phyloP scores from a whole-genome alignment of 2,888 invertebrate genomes.

The Thecophora atra region DNA sequence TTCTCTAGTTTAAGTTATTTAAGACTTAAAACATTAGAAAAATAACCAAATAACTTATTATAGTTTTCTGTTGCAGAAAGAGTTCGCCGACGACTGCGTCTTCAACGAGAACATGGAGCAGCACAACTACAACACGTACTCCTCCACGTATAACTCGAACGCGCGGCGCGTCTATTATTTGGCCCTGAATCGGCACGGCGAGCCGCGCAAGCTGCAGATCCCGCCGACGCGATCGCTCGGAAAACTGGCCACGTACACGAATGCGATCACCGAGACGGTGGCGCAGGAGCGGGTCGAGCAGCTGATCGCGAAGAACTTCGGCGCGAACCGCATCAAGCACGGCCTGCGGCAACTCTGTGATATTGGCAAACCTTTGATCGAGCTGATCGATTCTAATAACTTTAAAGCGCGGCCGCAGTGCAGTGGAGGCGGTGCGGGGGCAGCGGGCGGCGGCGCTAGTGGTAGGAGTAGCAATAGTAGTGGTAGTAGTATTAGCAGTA shows the following conservation, averaged over 20 bases:
- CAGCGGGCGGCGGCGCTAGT: conserved; percentile 45
- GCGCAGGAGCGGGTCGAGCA: conserved; percentile 68
- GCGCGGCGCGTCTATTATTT: conserved; percentile 77
- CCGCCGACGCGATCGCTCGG: conserved; percentile 75
- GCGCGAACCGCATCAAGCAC: conserved; percentile 66
- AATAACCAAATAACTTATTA: conserved; percentile 58
- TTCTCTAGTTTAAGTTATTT: too few relatives aligned
- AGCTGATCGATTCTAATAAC: conserved; percentile 63
- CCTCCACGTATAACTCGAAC: conserved; percentile 78
- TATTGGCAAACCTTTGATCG: conserved; percentile 65
- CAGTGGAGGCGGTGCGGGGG: conserved; percentile 48
- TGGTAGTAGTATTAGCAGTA: conserved; percentile 48
- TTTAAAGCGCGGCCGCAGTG: conserved; percentile 66
- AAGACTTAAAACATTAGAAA: conserved; percentile 39
- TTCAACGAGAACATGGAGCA: conserved; percentile 88
- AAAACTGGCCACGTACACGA: conserved; percentile 78
- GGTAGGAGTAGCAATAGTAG: conserved; percentile 47
- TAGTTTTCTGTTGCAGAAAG: conserved; percentile 77
- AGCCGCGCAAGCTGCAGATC: conserved; percentile 77
- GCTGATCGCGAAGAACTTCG: conserved; percentile 68
- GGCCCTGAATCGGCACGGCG: conserved; percentile 79
- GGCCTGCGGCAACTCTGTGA: conserved; percentile 67
- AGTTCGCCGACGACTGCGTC: conserved; percentile 84
- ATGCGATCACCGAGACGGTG: conserved; percentile 74
- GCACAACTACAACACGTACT: conserved; percentile 87